Conservation (phyloP, 2,888 invertebrate genomes). For the Nematopogon swammerdamellus region DNA sequence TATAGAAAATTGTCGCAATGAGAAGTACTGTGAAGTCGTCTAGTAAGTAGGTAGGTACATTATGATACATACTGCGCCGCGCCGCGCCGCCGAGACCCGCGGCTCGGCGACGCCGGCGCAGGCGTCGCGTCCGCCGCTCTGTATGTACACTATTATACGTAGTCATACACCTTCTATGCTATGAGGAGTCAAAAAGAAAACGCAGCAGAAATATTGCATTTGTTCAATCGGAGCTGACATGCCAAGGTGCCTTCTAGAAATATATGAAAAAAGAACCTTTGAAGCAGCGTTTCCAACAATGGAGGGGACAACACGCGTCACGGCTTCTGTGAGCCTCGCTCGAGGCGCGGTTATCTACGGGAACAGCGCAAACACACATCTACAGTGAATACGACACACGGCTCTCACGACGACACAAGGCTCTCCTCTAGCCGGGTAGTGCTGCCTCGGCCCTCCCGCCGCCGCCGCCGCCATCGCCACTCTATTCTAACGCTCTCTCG, state of each 20-base stretch:
- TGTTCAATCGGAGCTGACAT: slow-evolving; percentile 55
- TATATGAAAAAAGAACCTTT: slow-evolving; percentile 52
- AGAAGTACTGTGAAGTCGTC: not conserved
- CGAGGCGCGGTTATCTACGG: slow-evolving; percentile 50
- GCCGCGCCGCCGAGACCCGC: not conserved
- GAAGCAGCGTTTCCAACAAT: slow-evolving; percentile 57
- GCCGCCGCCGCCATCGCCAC: too few relatives aligned
- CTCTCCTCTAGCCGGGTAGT: not conserved
- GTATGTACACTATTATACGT: not conserved
- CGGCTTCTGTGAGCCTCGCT: slow-evolving; percentile 25
- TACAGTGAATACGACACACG: slow-evolving; percentile 24
- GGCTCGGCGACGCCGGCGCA: too few relatives aligned
- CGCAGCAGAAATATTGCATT: slow-evolving; percentile 37
- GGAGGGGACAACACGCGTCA: slow-evolving; percentile 54
- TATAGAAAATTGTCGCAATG: not conserved
- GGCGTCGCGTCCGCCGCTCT: not conserved
- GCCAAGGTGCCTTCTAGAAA: slow-evolving; percentile 56
- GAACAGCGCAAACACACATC: slow-evolving; percentile 25
- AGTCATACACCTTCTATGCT: slow-evolving; percentile 17
- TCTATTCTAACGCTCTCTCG: too few relatives aligned
- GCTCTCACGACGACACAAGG: not conserved
- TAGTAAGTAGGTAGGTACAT: not conserved
- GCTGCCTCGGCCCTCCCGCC: too few relatives aligned
- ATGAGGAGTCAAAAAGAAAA: slow-evolving; percentile 52
- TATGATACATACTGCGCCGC: not conserved